Conservation (phyloP, 2,113 vertebrate species). For the Thermophis baileyi region DNA sequence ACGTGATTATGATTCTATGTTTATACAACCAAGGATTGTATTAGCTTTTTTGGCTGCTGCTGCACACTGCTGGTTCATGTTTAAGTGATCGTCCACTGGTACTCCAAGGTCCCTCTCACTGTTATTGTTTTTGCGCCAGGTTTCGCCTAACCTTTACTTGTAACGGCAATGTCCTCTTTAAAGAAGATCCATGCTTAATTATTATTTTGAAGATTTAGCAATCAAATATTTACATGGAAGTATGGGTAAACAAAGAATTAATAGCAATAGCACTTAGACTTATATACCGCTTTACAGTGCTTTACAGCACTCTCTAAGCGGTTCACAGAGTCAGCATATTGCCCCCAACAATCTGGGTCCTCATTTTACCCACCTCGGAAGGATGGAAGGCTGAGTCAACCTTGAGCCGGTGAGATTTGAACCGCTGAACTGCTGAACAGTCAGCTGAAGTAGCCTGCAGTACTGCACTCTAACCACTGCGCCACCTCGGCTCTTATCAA, state of each 20-base stretch:
- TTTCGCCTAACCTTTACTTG: not conserved
- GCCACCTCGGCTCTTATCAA: no score
- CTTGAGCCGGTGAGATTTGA: no score
- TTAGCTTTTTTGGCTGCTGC: not conserved
- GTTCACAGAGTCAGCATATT: no score
- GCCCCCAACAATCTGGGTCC: no score
- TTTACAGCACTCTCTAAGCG: no score
- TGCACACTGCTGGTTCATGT: not conserved
- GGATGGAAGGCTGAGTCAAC: no score
- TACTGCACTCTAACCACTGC: no score
- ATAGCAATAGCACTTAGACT: no score
- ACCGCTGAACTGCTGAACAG: no score
- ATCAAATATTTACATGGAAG: not conserved
- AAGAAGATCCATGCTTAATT: not conserved
- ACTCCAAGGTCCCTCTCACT: not conserved
- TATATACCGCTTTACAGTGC: no score
- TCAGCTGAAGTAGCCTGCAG: no score
- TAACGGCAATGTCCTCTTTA: not conserved
- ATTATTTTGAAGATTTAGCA: not conserved
- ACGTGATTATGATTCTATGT: not conserved
- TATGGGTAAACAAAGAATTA: not conserved
- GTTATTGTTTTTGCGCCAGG: not conserved
- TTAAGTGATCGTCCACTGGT: not conserved
- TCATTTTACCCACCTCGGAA: no score
- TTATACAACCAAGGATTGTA: not conserved